Base-by-base conservation (phyloP, 2,797 vertebrate species). In the Holocentrus rufus region DNA sequence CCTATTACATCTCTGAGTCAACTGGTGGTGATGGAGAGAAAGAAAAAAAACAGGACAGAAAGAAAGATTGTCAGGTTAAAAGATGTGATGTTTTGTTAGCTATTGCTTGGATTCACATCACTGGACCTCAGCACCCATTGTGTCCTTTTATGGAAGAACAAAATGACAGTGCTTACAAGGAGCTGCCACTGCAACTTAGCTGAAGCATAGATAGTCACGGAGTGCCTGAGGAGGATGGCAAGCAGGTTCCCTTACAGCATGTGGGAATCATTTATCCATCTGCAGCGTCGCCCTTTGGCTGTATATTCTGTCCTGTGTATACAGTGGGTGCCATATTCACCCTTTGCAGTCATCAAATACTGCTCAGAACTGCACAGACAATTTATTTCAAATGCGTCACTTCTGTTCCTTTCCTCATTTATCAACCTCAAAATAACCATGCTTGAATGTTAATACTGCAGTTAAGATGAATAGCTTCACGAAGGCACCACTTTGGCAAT, bases 231-330 rank as follows among this genome's bases (percentile, higher is more conserved):
- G 84, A 85, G 83, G 84, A 80, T 85, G 69, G 85, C 77, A 85
- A 89, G 73, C 73, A 74, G 79, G 77, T 76, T 85, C 81, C 65
- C 70, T 69, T 83, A 80, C 22, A 6, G 5, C 20, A 55, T 89
- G 82, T 77, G 34, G 65, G 82, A 83, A 85, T 86, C 74, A 78
- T 84, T 86, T 85, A 79, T 88, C 83, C 81, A 72, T 85, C 81
- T 84, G 81, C 86, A 81, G 67, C 6, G 46, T 31, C 47, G 68
- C 74, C 79, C 47, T 23, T 73, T 49, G 46, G 80, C 76, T 82
- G 67, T 77, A 65, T 62, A 25, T 65, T 77, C 52, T 74, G 69
- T 80, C 72, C 59, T 52, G 36, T 69, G 72, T 60, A 74, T 72
- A 71, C 70, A 46, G 50, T 52, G 18, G 20, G 15, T 31, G 42